Conservation (phyloP, 2,797 vertebrate species). For the Pangasius larnaudii region DNA sequence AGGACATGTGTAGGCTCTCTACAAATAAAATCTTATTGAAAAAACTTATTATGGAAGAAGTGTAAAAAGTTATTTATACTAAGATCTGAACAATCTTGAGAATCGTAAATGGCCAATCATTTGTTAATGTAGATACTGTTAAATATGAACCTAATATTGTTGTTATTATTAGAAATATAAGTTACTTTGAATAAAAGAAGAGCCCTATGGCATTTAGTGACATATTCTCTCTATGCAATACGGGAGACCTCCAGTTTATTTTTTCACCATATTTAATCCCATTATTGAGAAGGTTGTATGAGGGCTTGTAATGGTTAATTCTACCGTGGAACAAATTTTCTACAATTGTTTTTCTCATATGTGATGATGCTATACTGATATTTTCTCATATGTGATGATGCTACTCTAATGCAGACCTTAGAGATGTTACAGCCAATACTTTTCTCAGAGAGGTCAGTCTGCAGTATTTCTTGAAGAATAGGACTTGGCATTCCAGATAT, state of each 20-base stretch:
- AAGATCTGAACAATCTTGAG: neutral
- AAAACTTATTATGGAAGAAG: neutral
- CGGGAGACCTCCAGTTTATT: neutral
- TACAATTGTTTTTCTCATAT: neutral
- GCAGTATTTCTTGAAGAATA: neutral
- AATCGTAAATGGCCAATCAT: neutral
- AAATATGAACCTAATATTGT: neutral
- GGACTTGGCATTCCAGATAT: neutral
- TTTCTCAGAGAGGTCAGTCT: neutral
- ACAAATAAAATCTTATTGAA: neutral
- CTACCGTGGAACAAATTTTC: neutral
- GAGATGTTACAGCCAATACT: neutral
- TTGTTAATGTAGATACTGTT: neutral
- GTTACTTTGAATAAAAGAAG: neutral
- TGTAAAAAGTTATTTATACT: neutral
- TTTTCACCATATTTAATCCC: neutral
- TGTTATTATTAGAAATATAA: neutral
- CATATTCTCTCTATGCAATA: neutral
- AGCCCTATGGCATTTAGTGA: neutral
- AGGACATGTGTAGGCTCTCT: neutral
- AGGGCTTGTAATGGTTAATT: neutral
- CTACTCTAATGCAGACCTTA: neutral
- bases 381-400: neutral
- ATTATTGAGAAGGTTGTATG: neutral
- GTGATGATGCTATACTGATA: neutral